Evolutionary conservation across 2,888 invertebrate genomes (phyloP).

Genomic region (Cheilosia soror): DNA sequence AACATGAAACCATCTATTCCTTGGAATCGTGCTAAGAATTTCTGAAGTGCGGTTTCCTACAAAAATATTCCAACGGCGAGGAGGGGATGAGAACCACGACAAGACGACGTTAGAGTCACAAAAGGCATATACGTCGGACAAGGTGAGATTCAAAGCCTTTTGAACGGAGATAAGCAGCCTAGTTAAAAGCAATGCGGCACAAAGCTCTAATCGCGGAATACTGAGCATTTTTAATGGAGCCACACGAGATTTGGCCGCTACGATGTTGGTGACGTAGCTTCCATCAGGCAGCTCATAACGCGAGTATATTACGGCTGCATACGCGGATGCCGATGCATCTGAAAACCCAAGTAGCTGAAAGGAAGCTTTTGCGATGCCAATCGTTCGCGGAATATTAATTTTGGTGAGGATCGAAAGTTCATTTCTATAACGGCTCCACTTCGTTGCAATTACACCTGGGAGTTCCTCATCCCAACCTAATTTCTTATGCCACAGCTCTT

Average conservation of each 20-base stretch:
- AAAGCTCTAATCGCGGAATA: constrained; percentile 19
- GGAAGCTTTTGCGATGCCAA: background rate
- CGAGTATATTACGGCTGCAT: no score
- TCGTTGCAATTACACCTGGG: constrained; percentile 37
- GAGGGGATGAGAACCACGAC: background rate
- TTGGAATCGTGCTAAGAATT: background rate
- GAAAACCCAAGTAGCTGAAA: background rate
- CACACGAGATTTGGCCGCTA: background rate
- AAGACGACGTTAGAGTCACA: background rate
- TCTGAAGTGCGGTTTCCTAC: constrained; percentile 3
- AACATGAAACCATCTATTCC: constrained; percentile 1
- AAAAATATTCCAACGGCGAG: background rate
- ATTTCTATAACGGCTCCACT: constrained; percentile 50
- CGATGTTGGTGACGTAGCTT: no score
- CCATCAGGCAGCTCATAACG: no score
- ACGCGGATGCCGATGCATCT: no score
- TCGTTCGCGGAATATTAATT: background rate
- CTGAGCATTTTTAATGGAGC: constrained; percentile 6
- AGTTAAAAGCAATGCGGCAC: background rate
- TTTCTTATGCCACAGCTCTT: constrained; percentile 26
- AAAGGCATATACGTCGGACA: constrained; percentile 8
- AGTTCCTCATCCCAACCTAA: constrained; percentile 13
- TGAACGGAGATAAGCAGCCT: constrained; percentile 4
- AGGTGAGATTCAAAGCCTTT: constrained; percentile 1
- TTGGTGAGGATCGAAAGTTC: constrained; percentile 13